phyloP scores from a whole-genome alignment of 2,113 vertebrate genomes.

The Plecturocebus donacophilus region DNA sequence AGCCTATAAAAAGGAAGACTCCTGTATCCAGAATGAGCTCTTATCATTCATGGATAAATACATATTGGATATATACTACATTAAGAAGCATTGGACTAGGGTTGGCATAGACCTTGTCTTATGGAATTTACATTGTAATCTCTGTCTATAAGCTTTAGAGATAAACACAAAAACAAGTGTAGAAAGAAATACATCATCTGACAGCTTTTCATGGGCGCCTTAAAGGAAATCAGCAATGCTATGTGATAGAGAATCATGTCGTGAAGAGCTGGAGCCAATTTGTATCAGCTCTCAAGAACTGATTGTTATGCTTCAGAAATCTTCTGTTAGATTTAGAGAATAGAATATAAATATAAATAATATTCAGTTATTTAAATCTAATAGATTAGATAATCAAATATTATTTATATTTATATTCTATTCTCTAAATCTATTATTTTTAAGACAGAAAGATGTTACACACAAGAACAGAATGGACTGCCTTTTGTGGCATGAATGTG shows the following conservation, averaged over 20 bases:
- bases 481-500: not conserved
- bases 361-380: too few species aligned
- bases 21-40: not conserved
- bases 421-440: not conserved
- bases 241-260: not conserved
- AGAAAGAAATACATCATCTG: not conserved
- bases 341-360: too few species aligned
- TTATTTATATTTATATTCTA: too few species aligned
- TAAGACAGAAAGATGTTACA: not conserved
- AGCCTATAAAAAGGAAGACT: not conserved
- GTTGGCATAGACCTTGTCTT: not conserved
- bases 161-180: not conserved
- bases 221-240: not conserved
- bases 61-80: not conserved
- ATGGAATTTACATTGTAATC: not conserved
- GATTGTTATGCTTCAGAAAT: not conserved
- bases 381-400: too few species aligned
- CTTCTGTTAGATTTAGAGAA: too few species aligned
- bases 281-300: not conserved
- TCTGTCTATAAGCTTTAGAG: not conserved
- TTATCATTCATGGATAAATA: not conserved
- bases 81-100: not conserved
- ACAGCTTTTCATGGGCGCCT: not conserved
- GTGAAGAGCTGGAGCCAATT: accelerated
- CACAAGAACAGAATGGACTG: not conserved